Conservation (phyloP, 2,113 vertebrate genomes). For the Tachuris rubrigastra region DNA sequence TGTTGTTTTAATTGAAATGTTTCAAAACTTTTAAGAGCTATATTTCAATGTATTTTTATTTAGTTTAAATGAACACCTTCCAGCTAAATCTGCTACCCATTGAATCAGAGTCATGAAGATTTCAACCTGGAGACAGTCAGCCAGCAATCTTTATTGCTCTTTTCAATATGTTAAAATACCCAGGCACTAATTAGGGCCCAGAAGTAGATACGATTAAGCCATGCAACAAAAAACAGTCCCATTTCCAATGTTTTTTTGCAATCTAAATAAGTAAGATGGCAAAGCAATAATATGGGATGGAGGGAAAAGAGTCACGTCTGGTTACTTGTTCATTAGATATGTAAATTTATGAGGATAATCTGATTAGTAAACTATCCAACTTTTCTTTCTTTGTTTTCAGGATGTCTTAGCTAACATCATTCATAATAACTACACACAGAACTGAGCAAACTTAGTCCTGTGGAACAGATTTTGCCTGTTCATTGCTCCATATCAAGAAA, state of each 20-base stretch:
- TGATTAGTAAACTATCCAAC: background rate
- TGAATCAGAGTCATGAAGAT: background rate
- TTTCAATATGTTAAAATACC: background rate
- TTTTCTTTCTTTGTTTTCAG: background rate
- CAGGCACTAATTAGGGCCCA: background rate
- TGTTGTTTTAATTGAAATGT: background rate
- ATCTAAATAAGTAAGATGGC: background rate
- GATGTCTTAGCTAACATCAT: background rate
- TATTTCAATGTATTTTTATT: background rate
- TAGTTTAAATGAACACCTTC: background rate
- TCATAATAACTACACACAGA: background rate
- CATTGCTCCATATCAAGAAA: background rate
- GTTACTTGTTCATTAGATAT: background rate
- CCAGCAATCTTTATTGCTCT: background rate
- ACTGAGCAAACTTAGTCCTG: background rate
- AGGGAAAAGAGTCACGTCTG: rapidly evolving
- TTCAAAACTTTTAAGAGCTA: background rate
- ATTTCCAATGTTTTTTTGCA: background rate
- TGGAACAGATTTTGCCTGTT: background rate
- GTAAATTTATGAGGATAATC: background rate
- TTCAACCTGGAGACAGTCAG: background rate
- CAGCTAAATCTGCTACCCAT: background rate
- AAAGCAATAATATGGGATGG: background rate
- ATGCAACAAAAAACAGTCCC: background rate
- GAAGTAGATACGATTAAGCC: background rate